phyloP scores from a whole-genome alignment of 2,797 vertebrate genomes.

The Synanceia verrucosa region DNA sequence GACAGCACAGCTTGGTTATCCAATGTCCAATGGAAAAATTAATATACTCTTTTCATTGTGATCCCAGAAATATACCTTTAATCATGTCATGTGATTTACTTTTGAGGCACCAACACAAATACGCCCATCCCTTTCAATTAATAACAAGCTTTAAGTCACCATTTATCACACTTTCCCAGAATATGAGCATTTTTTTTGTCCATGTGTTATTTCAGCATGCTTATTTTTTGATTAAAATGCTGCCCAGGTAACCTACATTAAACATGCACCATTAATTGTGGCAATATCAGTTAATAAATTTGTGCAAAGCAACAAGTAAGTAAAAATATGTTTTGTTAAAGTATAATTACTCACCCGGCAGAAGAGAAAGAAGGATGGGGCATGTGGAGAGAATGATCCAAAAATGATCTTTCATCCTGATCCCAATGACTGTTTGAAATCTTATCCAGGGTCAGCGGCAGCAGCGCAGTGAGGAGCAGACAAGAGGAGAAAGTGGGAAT shows the following conservation, averaged over 20 bases:
- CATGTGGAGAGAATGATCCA: slow-evolving; percentile 34
- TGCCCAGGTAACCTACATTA: not conserved
- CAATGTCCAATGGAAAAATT: too few relatives aligned
- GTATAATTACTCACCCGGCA: slow-evolving; percentile 73
- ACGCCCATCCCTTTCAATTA: not conserved
- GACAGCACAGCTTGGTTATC: not conserved
- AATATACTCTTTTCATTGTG: not conserved
- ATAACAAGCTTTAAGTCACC: not conserved
- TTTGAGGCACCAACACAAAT: not conserved
- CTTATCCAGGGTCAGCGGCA: slow-evolving; percentile 46
- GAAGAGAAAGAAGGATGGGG: slow-evolving; percentile 57
- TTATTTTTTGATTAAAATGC: not conserved
- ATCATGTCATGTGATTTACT: not conserved
- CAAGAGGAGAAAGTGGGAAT: slow-evolving; percentile 50
- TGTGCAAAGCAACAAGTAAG: slow-evolving; percentile 64
- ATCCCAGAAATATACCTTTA: not conserved
- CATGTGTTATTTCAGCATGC: not conserved
- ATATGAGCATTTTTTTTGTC: not conserved
- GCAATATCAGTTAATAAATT: not conserved
- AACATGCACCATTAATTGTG: not conserved
- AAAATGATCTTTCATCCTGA: slow-evolving; percentile 69
- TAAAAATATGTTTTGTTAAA: not conserved
- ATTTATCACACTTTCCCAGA: not conserved
- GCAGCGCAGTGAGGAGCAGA: slow-evolving; percentile 35
- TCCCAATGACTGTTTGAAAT: slow-evolving; percentile 24